phyloP scores from a whole-genome alignment of 2,113 vertebrate genomes.

The Thalassoma bifasciatum region DNA sequence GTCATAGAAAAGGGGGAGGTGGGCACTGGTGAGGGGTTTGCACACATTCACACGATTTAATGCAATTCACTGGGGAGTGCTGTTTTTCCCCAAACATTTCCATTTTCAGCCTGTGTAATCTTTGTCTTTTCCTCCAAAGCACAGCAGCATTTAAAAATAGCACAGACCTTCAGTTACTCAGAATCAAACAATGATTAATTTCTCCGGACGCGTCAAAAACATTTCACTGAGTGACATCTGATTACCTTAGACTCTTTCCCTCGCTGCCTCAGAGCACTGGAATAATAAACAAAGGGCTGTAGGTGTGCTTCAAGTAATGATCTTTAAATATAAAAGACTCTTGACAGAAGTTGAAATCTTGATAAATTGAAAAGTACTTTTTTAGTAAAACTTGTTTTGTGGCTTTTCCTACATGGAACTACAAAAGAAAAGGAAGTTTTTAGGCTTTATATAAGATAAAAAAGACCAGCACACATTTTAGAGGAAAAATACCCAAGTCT shows the following conservation, averaged over 20 bases:
- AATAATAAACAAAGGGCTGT: constrained; percentile 52
- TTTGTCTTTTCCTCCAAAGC: constrained; percentile 13
- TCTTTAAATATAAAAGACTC: not conserved
- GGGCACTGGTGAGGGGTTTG: constrained; percentile 46
- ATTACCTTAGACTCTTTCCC: constrained; percentile 43
- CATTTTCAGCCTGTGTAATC: constrained; percentile 35
- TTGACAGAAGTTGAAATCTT: too few relatives aligned
- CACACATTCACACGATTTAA: constrained; percentile 50
- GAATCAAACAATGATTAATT: constrained; percentile 52
- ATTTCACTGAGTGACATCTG: constrained; percentile 41
- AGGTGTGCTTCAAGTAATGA: constrained; percentile 1
- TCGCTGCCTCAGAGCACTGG: constrained; percentile 1
- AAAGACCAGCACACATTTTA: too few relatives aligned
- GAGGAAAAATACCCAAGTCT: too few relatives aligned
- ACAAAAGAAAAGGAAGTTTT: too few relatives aligned
- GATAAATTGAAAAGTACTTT: too few relatives aligned
- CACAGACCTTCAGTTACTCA: constrained; percentile 33
- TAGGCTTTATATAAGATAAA: too few relatives aligned
- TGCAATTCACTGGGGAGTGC: constrained; percentile 41
- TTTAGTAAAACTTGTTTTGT: too few relatives aligned
- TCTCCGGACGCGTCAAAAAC: constrained; percentile 45
- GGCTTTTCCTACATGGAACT: too few relatives aligned
- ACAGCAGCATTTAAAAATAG: constrained; percentile 23
- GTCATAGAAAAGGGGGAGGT: constrained; percentile 56
- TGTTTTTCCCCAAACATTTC: constrained; percentile 49